Evolutionary conservation across 2,888 invertebrate species (phyloP), one percentile per base, ranked within the genome.

Genomic region (Epicampocera succincta): DNA sequence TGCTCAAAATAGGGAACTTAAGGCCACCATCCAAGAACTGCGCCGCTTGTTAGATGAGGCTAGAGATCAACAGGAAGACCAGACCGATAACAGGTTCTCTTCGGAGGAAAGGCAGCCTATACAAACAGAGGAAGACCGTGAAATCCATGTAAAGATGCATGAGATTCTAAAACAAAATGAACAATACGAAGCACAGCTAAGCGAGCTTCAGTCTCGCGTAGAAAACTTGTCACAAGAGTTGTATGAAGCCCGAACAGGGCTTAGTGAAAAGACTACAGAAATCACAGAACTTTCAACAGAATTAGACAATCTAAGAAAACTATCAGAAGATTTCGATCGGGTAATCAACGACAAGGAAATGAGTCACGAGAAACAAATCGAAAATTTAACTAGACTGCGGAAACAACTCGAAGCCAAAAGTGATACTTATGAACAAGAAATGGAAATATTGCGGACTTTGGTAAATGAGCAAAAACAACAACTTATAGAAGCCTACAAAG

Each of bases 181-280:
- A 6, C 63, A 68, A 8, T 85, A 83, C 40, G 85, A 85, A 74
- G 15, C 42, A 3, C 83, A 85, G 58, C 75, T 85, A 42, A 90
- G 89, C 75, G 91, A 91, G 56, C 83, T 92, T 48, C 91, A 92
- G 87, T 91, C 92, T n/a, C 84, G 88, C 1, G 88, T 91, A n/a
- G 86, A 88, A 50, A 92, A 92, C 84, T 92, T 92, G 76, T 92
- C 92, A 86, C 87, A 79, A 63, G 84, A 92, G 56, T 90, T 93
- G n/a, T 90, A 90, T 82, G 92, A 92, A 73, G 87, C 92, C 54
- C 91, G 92, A 85, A 85, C 87, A 0, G 91, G 92, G 78, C 90
- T 91, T 73, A 90, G 92, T 58, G 92, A 92, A 75, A 92, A 92
- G 74, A 88, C 91, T n/a, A 91, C 92, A 56, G 92, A 93, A 85